These are phyloP conservation scores for Onychostruthus taczanowskii DNA, from an alignment of 2,113 vertebrate species.

Conservation along the genomic window DNA sequence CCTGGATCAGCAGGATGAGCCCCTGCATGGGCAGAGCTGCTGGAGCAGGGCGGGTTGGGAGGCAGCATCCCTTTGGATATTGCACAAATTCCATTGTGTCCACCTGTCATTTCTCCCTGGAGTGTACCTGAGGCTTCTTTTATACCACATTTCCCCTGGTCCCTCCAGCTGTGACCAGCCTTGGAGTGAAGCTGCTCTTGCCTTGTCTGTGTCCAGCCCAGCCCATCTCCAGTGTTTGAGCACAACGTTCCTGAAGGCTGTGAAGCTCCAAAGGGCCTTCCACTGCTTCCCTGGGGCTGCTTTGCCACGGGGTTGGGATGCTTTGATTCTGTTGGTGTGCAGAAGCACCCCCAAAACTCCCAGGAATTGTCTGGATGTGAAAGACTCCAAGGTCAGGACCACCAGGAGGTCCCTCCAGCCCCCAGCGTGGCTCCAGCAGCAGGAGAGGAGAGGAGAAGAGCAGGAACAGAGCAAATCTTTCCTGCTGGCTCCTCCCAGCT, in stretches of 20 bases:
- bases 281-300: neutral
- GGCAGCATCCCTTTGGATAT: neutral
- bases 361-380: neutral
- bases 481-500: neutral
- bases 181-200: neutral
- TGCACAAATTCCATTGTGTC: neutral
- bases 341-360: neutral
- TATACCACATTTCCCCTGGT: neutral
- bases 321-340: accelerated
- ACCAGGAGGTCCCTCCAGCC: neutral
- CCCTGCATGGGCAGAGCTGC: neutral
- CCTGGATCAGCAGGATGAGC: neutral
- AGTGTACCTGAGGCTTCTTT: neutral
- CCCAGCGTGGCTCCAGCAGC: neutral
- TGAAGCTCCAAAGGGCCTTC: neutral
- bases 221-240: neutral
- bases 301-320: too few species aligned
- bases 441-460: neutral
- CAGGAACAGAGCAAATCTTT: neutral
- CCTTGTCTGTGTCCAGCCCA: neutral
- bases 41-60: neutral
- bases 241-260: neutral
- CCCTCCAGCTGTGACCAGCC: neutral
- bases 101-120: neutral
- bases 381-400: neutral